A percentile compares a stretch with the other conserved stretches of the same genome.
These are phyloP conservation scores for Callionymus lyra DNA, from an alignment of 2,113 vertebrate genomes.

Conservation along the genomic window DNA sequence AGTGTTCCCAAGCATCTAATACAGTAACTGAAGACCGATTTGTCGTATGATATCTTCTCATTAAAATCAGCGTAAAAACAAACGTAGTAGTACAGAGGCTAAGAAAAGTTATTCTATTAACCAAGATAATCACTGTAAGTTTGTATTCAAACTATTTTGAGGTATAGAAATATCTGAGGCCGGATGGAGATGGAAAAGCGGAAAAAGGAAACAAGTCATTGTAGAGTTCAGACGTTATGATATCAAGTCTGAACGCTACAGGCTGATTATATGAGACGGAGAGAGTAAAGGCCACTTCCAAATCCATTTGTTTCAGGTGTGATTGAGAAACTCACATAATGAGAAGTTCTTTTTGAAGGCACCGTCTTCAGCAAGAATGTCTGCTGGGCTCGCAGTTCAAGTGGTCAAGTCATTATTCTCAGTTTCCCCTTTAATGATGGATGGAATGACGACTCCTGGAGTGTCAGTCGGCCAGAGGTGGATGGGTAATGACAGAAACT, in stretches of 20 bases:
- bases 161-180: too few species aligned
- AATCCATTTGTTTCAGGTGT: constrained; percentile 38
- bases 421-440: constrained; percentile 17
- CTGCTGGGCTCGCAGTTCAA: constrained; percentile 16
- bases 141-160: too few species aligned
- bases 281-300: constrained; percentile 48
- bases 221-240: constrained; percentile 28
- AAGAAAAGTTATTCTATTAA: too few species aligned
- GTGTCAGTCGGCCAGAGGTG: constrained; percentile 8
- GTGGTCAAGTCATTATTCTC: constrained; percentile 18
- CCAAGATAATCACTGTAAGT: too few species aligned
- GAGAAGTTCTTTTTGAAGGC: constrained; percentile 15
- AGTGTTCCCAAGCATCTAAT: too few species aligned
- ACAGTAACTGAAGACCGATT: too few species aligned
- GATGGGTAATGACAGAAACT: constrained; percentile 2
- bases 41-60: too few species aligned
- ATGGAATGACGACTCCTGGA: constrained; percentile 6
- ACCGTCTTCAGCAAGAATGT: constrained; percentile 18
- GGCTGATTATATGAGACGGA: constrained; percentile 52
- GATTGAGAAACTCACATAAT: constrained; percentile 29
- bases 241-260: constrained; percentile 46
- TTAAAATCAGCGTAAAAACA: too few species aligned
- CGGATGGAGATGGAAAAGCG: too few species aligned
- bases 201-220: constrained; percentile 34
- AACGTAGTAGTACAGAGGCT: too few species aligned